A percentile compares a stretch with the other conserved stretches of the same genome.
Evolutionary conservation across 2,113 vertebrate species (phyloP).

Genomic region (Eptatretus burgeri): DNA sequence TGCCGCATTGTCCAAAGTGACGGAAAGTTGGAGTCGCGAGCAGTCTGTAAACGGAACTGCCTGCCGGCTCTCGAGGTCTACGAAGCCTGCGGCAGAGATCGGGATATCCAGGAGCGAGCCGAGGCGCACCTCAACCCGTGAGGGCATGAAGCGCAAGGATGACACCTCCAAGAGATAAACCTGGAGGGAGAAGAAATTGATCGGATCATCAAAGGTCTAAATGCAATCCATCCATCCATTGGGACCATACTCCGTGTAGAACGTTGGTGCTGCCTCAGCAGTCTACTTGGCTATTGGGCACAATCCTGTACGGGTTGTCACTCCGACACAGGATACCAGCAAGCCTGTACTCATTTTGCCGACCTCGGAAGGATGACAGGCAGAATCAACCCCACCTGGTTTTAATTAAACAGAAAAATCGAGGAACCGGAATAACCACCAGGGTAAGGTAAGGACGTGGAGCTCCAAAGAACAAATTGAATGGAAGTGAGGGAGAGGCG

Average conservation of each 20-base stretch:
- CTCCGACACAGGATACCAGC: too few species aligned
- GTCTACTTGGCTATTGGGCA: too few species aligned
- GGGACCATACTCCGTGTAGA: too few species aligned
- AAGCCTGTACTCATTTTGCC: too few species aligned
- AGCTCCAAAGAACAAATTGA: neutral
- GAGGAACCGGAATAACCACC: neutral
- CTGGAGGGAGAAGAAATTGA: slow-evolving; percentile 16
- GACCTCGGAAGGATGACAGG: too few species aligned
- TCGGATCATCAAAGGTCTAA: neutral
- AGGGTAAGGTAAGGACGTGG: neutral
- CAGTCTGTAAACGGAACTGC: slow-evolving; percentile 48
- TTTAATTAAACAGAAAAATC: neutral
- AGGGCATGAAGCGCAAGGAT: slow-evolving; percentile 48
- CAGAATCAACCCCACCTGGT: too few species aligned
- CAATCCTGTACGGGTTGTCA: too few species aligned
- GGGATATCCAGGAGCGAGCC: slow-evolving; percentile 45
- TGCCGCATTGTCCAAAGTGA: slow-evolving; percentile 37
- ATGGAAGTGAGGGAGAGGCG: neutral
- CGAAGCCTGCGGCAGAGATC: slow-evolving; percentile 32
- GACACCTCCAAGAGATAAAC: slow-evolving; percentile 57
- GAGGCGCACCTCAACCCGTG: slow-evolving; percentile 38
- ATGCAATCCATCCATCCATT: too few species aligned
- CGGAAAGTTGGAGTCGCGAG: slow-evolving; percentile 43
- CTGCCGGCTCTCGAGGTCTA: slow-evolving; percentile 17
- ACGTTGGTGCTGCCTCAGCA: too few species aligned